Conservation (phyloP, 2,797 vertebrate genomes). For the Microctenopoma lineatum region DNA sequence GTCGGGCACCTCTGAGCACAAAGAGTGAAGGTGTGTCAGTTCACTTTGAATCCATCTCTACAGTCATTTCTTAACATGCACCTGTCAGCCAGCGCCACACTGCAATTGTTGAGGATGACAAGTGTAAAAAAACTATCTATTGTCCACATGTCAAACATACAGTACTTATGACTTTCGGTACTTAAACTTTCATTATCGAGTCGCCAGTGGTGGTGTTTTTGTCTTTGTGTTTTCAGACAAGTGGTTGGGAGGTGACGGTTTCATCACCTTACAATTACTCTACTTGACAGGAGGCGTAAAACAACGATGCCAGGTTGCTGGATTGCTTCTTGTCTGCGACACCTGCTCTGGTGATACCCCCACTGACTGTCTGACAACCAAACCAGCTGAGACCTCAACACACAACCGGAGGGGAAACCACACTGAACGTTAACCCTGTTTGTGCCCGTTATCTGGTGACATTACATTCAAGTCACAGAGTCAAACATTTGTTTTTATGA, state of each 20-base stretch:
- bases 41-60: conserved; percentile 5
- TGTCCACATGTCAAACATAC: conserved; percentile 46
- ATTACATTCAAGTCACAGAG: neutral
- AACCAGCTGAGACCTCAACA: conserved; percentile 32
- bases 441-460: neutral
- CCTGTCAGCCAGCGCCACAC: conserved; percentile 44
- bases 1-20: conserved; percentile 32
- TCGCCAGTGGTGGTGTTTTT: conserved; percentile 19
- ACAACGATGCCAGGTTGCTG: conserved; percentile 23
- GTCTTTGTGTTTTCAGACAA: conserved; percentile 10
- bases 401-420: conserved; percentile 3
- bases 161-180: conserved; percentile 24
- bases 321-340: conserved; percentile 23
- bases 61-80: conserved; percentile 30
- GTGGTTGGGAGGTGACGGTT: conserved; percentile 33
- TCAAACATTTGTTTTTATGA: neutral
- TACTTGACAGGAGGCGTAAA: conserved; percentile 36
- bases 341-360: conserved; percentile 29
- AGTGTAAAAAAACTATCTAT: conserved; percentile 45
- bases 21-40: conserved; percentile 39
- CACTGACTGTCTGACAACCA: conserved; percentile 6
- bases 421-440: neutral
- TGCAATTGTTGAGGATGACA: conserved; percentile 44
- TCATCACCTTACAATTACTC: conserved; percentile 47
- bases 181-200: conserved; percentile 9